phyloP scores from a whole-genome alignment of 2,888 invertebrate species.

The Drosophila nr. perissopoda region DNA sequence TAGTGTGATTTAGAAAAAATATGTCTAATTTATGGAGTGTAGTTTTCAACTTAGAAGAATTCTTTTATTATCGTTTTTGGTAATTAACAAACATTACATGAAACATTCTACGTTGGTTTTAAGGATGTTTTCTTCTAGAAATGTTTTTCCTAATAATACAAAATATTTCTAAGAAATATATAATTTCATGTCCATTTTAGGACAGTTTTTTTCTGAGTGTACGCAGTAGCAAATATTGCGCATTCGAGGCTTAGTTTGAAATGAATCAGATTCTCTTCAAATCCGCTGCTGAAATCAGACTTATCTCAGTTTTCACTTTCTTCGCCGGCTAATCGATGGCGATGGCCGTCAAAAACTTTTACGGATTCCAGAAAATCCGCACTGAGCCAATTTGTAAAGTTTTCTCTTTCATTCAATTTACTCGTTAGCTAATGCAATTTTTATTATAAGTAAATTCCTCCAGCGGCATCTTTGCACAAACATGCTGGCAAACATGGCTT shows the following conservation, averaged over 20 bases:
- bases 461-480: constrained; percentile 1
- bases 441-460: constrained; percentile 47
- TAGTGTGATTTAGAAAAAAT: neutral
- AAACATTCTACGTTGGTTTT: too few relatives aligned
- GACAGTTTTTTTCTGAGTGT: neutral
- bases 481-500: constrained; percentile 11
- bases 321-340: constrained; percentile 8
- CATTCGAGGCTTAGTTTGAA: constrained; percentile 20
- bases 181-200: too few relatives aligned
- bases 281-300: constrained; percentile 14
- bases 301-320: neutral
- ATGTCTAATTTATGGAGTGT: neutral
- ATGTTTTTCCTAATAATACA: too few relatives aligned
- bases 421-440: constrained; percentile 68
- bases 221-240: constrained; percentile 15
- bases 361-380: constrained; percentile 24
- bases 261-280: neutral
- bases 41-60: too few relatives aligned
- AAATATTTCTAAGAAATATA: too few relatives aligned
- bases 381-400: constrained; percentile 60
- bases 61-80: too few relatives aligned
- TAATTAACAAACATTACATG: too few relatives aligned
- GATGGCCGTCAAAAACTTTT: neutral
- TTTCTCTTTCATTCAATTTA: constrained; percentile 53
- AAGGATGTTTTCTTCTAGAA: too few relatives aligned